Conservation (phyloP, 1,140 invertebrate species). For the Drosophila pallidifrons region DNA sequence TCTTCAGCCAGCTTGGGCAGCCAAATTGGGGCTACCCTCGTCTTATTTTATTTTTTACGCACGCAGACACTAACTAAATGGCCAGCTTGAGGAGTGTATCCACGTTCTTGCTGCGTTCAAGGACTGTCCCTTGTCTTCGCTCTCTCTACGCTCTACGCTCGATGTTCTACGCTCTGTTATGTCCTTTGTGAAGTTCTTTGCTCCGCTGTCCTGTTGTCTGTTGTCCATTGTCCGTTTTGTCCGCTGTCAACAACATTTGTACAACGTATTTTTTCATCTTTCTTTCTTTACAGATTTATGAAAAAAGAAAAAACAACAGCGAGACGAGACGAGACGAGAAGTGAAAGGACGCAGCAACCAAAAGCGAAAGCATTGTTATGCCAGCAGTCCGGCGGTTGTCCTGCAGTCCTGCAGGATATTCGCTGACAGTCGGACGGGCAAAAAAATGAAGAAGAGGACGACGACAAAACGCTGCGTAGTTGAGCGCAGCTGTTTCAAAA, state of each 20-base stretch:
- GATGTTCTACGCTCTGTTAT: not conserved
- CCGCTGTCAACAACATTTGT: conserved; percentile 81
- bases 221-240: conserved; percentile 30
- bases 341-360: too few relatives aligned
- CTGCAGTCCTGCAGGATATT: too few relatives aligned
- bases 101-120: not conserved
- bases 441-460: conserved; percentile 20
- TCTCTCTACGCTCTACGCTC: too few relatives aligned
- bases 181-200: not conserved
- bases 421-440: conserved; percentile 17
- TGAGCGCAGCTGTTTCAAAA: conserved; percentile 78
- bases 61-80: conserved; percentile 49
- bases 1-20: conserved; percentile 60
- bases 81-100: conserved; percentile 32
- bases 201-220: conserved; percentile 11
- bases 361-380: conserved; percentile 58
- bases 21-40: conserved; percentile 71
- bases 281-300: conserved; percentile 65
- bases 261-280: conserved; percentile 60
- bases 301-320: conserved; percentile 32
- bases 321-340: not conserved
- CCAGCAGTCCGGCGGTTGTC: conserved; percentile 5
- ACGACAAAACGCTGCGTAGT: conserved; percentile 71
- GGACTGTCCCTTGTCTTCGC: conserved; percentile 9
- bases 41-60: conserved; percentile 48